Evolutionary conservation across 2,888 invertebrate genomes (phyloP), one percentile per base, ranked within the genome.

Genomic region (Strigamia transsilvanica): DNA sequence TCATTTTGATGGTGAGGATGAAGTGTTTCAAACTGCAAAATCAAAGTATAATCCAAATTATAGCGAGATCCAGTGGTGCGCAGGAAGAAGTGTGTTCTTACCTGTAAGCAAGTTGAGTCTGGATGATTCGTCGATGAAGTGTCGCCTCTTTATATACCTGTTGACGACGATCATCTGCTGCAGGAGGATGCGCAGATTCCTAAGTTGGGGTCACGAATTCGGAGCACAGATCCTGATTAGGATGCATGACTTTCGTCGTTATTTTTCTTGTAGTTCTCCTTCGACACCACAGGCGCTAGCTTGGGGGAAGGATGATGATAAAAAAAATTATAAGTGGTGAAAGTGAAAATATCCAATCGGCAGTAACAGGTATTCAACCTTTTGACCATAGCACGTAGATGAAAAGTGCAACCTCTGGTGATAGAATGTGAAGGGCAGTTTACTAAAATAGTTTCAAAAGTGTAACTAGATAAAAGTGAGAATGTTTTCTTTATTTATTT

Each of bases 221-320:
- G 73, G 73, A 73, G 73, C 73, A 73, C 73, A 73, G 73, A 73
- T 73, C 73, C 73, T 73, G 73, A 73, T 73, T 73, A 73, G 73
- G 73, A 73, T 73, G 73, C 73, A 73, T 73, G 73, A 23, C 73
- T 73, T 23, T 32, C 13, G 27, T 5, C 13, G 3, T 73, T 56
- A 56, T 56, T 56, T 32, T 73, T 73, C 32, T 32, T 27, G 27
- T 13, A 15, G 73, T 73, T 73, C 73, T 73, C 73, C 73, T 73
- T 73, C 73, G 73, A 73, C 73, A 73, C 73, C 32, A 73, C 27
- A 23, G 73, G 32, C 73, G n/a, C 32, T 73, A 23, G 32, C 73
- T 73, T 4, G 73, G 13, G 73, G 73, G 73, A 32, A 73, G 73
- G 32, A 73, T 73, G n/a, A 73, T 15, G n/a, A 66, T 66, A 23